A percentile compares a stretch with the other conserved stretches of the same genome.
Evolutionary conservation across 1,140 invertebrate species (phyloP).

Genomic region (Chironomus tepperi): DNA sequence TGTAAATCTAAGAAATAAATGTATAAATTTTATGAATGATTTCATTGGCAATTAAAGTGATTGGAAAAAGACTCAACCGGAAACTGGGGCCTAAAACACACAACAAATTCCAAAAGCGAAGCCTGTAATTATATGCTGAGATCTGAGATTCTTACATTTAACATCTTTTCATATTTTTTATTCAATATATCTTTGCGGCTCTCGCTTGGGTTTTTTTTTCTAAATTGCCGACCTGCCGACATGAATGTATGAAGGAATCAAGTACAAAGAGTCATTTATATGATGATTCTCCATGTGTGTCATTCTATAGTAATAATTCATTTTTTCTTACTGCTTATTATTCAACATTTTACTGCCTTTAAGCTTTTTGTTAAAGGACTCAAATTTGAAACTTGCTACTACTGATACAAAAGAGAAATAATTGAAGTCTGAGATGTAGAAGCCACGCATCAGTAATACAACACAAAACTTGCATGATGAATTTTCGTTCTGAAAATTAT

Average conservation of each 20-base stretch:
- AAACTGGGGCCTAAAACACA: constrained; percentile 17
- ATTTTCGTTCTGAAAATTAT: background rate
- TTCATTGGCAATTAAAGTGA: constrained; percentile 15
- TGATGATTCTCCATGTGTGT: background rate
- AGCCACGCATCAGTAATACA: background rate
- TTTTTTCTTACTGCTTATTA: background rate
- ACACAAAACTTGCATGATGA: constrained; percentile 5
- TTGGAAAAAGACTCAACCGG: background rate
- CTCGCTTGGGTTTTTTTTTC: background rate
- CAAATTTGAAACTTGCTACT: background rate
- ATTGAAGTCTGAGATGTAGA: background rate
- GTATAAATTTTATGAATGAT: background rate
- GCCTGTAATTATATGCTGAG: constrained; percentile 15
- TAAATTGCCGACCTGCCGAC: background rate
- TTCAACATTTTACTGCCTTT: background rate
- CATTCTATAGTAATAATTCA: background rate
- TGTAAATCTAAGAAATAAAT: too few species aligned
- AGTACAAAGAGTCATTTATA: too few species aligned
- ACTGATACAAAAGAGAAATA: constrained; percentile 7
- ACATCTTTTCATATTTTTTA: background rate
- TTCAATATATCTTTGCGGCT: background rate
- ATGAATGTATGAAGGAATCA: background rate
- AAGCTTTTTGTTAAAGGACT: background rate
- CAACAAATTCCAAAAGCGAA: background rate
- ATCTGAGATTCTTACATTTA: background rate